Evolutionary conservation across 2,113 vertebrate species (phyloP).

Genomic region (Athene noctua): DNA sequence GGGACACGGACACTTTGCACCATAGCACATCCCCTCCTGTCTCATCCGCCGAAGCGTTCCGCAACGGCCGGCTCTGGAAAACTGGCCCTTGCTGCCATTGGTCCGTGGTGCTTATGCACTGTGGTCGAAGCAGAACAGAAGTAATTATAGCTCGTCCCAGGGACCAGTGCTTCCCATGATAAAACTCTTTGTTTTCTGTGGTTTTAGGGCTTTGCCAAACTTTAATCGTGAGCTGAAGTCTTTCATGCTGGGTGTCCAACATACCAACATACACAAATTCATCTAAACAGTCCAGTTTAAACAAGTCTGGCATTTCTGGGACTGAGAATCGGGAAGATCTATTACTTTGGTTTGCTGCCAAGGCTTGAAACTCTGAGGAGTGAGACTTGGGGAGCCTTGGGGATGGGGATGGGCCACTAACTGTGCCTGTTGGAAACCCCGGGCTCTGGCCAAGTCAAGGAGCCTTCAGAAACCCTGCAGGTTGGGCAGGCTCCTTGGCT

Average conservation of each 20-base stretch:
- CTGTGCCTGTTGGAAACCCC: fast-evolving
- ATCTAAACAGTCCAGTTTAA: background rate
- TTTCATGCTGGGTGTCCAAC: background rate
- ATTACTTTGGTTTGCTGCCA: background rate
- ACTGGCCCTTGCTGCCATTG: fast-evolving
- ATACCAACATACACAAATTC: background rate
- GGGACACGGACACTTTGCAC: background rate
- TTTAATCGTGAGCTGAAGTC: background rate
- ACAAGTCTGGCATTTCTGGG: background rate
- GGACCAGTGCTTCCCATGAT: background rate
- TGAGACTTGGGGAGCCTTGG: background rate
- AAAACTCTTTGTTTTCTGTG: background rate
- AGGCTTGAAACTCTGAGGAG: background rate
- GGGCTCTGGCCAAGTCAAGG: background rate
- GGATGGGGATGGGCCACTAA: fast-evolving
- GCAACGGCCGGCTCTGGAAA: background rate
- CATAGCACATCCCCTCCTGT: fast-evolving
- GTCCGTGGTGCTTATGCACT: fast-evolving
- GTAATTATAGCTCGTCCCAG: background rate
- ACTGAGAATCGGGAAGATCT: background rate
- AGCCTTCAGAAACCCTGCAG: fast-evolving
- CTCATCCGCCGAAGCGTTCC: fast-evolving
- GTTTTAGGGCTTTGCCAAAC: background rate
- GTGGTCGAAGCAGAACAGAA: background rate
- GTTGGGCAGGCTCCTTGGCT: background rate